These are phyloP conservation scores for Pipa parva DNA, from an alignment of 2,113 vertebrate genomes.

Conservation along the genomic window DNA sequence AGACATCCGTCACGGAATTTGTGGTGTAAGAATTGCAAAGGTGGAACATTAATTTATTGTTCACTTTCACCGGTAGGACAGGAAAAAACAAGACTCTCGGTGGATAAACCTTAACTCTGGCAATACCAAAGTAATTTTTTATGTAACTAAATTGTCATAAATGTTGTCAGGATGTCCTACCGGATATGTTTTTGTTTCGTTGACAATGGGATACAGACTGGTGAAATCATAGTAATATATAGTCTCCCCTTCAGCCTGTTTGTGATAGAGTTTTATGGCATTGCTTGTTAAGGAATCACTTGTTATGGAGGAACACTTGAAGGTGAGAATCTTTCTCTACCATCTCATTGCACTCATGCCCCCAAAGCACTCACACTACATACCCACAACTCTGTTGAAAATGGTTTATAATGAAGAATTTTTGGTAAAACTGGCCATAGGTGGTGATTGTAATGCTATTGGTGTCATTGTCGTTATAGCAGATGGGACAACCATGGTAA, in stretches of 20 bases:
- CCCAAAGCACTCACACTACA: not conserved
- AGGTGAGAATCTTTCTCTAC: not conserved
- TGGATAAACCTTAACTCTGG: not conserved
- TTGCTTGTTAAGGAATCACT: not conserved
- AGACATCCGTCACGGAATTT: not conserved
- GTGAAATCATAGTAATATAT: conserved; percentile 2
- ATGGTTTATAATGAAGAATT: no score
- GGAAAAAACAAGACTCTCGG: not conserved
- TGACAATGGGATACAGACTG: conserved; percentile 4
- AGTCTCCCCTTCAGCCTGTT: not conserved
- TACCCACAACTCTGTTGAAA: no score
- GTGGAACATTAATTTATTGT: not conserved
- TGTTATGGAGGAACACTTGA: not conserved
- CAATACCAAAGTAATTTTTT: conserved; percentile 1
- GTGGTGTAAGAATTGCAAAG: not conserved
- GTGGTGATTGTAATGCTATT: no score
- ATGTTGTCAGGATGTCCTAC: not conserved
- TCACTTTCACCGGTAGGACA: not conserved
- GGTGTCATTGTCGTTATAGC: no score
- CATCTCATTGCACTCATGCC: not conserved
- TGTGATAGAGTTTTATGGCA: not conserved
- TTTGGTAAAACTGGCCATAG: no score
- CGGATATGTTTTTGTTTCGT: conserved; percentile 11
- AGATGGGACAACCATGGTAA: no score
- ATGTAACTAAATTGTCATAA: not conserved